phyloP scores from a whole-genome alignment of 2,888 invertebrate species.

The Kryphioiulus occultus region DNA sequence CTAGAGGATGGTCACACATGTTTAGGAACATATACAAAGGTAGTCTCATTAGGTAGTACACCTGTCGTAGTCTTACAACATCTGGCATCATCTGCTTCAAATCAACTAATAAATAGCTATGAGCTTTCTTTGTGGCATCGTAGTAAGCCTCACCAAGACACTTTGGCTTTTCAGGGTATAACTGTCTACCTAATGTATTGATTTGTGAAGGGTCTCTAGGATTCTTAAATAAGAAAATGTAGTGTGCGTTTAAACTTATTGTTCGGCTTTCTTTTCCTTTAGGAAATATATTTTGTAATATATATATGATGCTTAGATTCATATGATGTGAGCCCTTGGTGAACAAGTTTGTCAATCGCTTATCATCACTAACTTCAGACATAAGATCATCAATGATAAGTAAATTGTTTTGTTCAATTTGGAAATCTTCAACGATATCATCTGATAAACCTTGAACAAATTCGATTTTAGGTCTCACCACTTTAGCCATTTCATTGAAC shows the following conservation, averaged over 20 bases:
- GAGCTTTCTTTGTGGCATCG: neutral
- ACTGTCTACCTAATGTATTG: neutral
- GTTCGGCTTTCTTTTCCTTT: neutral
- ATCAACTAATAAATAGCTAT: constrained; percentile 27
- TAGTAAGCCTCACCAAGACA: neutral
- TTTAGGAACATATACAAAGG: neutral
- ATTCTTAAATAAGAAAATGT: neutral
- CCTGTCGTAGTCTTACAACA: neutral
- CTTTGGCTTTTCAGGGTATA: neutral
- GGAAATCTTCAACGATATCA: neutral
- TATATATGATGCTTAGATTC: neutral
- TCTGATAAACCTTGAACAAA: neutral
- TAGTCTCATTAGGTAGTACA: neutral
- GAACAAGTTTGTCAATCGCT: neutral
- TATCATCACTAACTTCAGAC: neutral
- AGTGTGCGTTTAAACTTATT: neutral
- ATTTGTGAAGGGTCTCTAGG: neutral
- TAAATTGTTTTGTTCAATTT: neutral
- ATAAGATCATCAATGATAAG: neutral
- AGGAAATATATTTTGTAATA: neutral
- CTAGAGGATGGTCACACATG: no score
- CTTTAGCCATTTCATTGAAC: neutral
- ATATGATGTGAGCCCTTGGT: neutral
- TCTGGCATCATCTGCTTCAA: neutral
- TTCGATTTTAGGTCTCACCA: neutral